Evolutionary conservation across 1,140 invertebrate genomes (phyloP).

Genomic region (Melipona quadrifasciata): DNA sequence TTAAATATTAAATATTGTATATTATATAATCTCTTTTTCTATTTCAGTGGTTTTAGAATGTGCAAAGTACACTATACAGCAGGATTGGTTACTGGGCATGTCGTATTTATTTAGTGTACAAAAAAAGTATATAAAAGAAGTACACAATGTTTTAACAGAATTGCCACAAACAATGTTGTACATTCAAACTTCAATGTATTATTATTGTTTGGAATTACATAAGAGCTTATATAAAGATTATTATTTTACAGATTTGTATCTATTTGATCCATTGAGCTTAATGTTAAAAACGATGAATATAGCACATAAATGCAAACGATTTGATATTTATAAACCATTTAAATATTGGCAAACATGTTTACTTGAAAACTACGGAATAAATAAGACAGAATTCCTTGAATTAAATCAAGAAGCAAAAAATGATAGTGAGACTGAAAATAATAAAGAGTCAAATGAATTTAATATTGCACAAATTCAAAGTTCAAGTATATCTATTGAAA

Average conservation of each 20-base stretch:
- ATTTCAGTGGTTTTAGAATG: slow-evolving; percentile 78
- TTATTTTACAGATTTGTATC: slow-evolving; percentile 61
- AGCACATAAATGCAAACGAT: slow-evolving; percentile 50
- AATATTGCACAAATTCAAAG: background rate
- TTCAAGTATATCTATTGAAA: background rate
- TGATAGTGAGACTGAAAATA: background rate
- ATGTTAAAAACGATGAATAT: slow-evolving; percentile 64
- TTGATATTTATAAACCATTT: slow-evolving; percentile 57
- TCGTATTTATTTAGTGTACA: slow-evolving; percentile 76
- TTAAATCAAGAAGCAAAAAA: slow-evolving; percentile 1
- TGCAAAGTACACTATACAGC: slow-evolving; percentile 72
- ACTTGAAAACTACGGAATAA: slow-evolving; percentile 18
- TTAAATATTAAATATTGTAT: slow-evolving; percentile 7
- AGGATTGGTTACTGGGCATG: slow-evolving; percentile 78
- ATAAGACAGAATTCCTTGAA: background rate
- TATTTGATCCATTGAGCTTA: slow-evolving; percentile 72
- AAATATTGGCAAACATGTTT: slow-evolving; percentile 59
- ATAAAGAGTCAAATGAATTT: background rate
- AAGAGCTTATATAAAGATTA: slow-evolving; percentile 59
- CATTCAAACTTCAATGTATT: slow-evolving; percentile 75
- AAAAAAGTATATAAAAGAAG: slow-evolving; percentile 54
- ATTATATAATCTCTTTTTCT: slow-evolving; percentile 33
- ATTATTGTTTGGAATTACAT: slow-evolving; percentile 73
- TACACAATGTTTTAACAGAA: slow-evolving; percentile 69
- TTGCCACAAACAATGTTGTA: slow-evolving; percentile 71